Conservation (phyloP, 2,113 vertebrate species). For the Ceyx margarethae region DNA sequence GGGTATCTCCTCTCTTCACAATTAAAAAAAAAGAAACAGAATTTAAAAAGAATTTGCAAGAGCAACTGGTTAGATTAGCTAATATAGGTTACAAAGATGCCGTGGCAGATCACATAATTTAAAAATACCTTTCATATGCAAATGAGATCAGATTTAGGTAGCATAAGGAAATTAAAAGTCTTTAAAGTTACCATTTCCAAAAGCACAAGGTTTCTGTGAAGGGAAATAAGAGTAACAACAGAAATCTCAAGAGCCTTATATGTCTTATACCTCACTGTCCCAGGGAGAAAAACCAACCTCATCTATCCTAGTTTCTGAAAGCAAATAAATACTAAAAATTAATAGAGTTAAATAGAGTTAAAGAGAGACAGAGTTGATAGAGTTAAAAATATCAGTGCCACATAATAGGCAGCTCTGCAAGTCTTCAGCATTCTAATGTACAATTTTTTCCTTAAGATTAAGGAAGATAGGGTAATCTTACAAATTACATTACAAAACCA, state of each 20-base stretch:
- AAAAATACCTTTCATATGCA: neutral
- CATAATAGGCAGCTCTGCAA: neutral
- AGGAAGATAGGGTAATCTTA: neutral
- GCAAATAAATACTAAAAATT: neutral
- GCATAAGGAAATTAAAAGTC: neutral
- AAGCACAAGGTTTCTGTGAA: neutral
- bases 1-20: neutral
- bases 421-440: neutral
- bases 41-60: neutral
- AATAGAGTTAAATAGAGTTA: neutral
- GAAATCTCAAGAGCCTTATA: neutral
- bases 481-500: neutral
- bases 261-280: neutral
- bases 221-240: neutral
- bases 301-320: neutral
- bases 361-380: neutral
- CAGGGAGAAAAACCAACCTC: neutral
- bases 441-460: neutral
- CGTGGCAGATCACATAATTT: neutral
- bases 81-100: neutral
- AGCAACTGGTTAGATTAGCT: neutral
- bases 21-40: conserved; percentile 27
- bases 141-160: neutral
- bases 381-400: neutral
- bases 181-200: neutral